Percentiles rank a stretch among this genome's conserved stretches.
Evolutionary conservation across 2,797 vertebrate genomes (phyloP).

Genomic region (Brachyalestes nurse): DNA sequence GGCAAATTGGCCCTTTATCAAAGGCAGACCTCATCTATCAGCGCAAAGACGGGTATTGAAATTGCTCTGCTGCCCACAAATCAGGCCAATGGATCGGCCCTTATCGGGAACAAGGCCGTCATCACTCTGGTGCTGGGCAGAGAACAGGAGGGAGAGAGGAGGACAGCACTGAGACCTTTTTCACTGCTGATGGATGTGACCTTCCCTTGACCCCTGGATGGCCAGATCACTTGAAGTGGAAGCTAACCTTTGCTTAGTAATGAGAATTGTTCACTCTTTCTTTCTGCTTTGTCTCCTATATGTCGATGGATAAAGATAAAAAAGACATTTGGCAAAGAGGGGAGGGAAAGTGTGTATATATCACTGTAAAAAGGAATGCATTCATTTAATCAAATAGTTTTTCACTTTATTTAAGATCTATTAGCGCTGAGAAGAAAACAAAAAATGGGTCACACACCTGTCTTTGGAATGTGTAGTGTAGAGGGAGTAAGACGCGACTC

Average conservation of each 20-base stretch:
- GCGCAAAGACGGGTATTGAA: slow-evolving; percentile 80
- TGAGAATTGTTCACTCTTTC: slow-evolving; percentile 41
- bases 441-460: no score
- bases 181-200: slow-evolving; percentile 74
- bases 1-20: slow-evolving; percentile 83
- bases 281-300: slow-evolving; percentile 33
- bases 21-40: slow-evolving; percentile 78
- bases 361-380: not conserved
- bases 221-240: slow-evolving; percentile 64
- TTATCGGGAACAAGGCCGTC: slow-evolving; percentile 82
- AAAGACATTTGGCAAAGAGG: slow-evolving; percentile 31
- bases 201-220: slow-evolving; percentile 71
- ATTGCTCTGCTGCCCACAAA: slow-evolving; percentile 80
- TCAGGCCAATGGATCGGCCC: slow-evolving; percentile 77
- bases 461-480: not conserved
- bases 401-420: slow-evolving; percentile 18
- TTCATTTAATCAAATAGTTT: slow-evolving; percentile 3
- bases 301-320: slow-evolving; percentile 45
- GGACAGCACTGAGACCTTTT: slow-evolving; percentile 67
- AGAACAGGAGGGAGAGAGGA: slow-evolving; percentile 72
- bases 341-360: not conserved
- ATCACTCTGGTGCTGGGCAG: slow-evolving; percentile 74
- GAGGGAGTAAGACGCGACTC: not conserved
- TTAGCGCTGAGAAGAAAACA: not conserved
- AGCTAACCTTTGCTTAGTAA: slow-evolving; percentile 64